Evolutionary conservation across 2,888 invertebrate species (phyloP), one percentile per base, ranked within the genome.

Genomic region (Gerris lacustris): DNA sequence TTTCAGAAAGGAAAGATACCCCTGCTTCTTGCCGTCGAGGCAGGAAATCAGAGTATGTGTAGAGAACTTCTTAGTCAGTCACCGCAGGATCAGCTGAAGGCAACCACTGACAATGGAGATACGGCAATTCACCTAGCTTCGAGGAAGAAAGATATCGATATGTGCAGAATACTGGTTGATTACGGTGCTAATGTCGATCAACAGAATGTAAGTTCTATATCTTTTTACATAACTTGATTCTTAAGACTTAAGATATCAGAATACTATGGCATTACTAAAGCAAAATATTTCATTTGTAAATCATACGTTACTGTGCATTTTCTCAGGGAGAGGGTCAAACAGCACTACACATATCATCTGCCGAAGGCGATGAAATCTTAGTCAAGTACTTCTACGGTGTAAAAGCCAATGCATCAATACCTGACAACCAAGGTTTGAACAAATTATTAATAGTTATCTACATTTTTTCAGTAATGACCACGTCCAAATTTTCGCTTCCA

Each of bases 371-470:
- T 79, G 97, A 98, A 79, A 86, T 89, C 0, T 83, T 97, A 74
- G 90, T 98, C 66, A 97, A 97, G 81, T 95, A 95, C 81, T 93
- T 99, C 80, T 95, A 96, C 80, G 91, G 93, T 68, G 92, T 94
- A 70, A 87, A 95, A 77, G 98, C 97, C 15, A 94, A 95, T 76
- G 96, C 98, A 6, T 91, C 94, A 76, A 90, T 97, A 76, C 87
- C 91, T 71, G 98, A 99, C 82, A 93, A 94, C 81, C 94, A 95
- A 85, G 89, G 89, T 88, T 76, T 76, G 77, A 72, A 64, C 7
- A 9, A 45, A 45, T 63, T 63, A 43, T 18, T 62, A n/a, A 31
- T 31, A 31, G 4, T 31, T 31, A 31, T 31, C 31, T 31, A 31
- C 31, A 1, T 2, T 31, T 31, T 31, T 31, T 4, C 31, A 31